Base-by-base conservation (phyloP, 1,140 invertebrate species). In the Drosophila kohkoa region DNA sequence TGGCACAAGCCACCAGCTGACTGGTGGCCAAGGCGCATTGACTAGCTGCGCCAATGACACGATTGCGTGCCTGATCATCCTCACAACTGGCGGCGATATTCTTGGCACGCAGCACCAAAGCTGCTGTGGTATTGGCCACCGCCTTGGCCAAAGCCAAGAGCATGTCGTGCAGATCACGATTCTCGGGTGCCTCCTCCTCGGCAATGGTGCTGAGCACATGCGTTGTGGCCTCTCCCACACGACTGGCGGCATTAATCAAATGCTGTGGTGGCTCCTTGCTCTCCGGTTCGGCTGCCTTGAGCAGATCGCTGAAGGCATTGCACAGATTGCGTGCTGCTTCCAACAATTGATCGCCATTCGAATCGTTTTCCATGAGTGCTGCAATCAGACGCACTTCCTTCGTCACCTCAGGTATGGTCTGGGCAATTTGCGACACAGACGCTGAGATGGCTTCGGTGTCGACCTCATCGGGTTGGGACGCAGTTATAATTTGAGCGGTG, bases 11-110 rank as follows among this genome's bases (percentile, higher is more conserved):
- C 0, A 99, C 98, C 1, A 99, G 94, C 92, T 99, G 99, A 32
- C 98, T 99, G 0, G 99, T 99, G 1, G 98, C 98, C 28, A 99
- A 93, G 0, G 99, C 99, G 93, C 98, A 99, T 92, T 99, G 96
- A 0, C 98, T 99, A 0, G 99, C 99, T 0, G 98, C 97, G 7
- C 96, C 96, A 77, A 99, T 99, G 1, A 99, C 98, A 77, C 95
- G 94, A 93, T 99, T 99, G 83, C 97, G 96, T 0, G 94, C 95
- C 46, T 95, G 94, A 41, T 96, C 95, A 77, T 96, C 95, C 7
- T 95, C 94, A 86, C 98, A 98, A 54, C 96, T 97, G 5, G 96
- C 96, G 0, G 99, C 98, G 54, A 98, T 97, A 83, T 96, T 97
- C 93, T 99, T 99, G 0, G 99, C 98, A 90, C 98, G 98, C 46